Evolutionary conservation across 2,113 vertebrate genomes (phyloP).

Genomic region (Corydoras maculifer): DNA sequence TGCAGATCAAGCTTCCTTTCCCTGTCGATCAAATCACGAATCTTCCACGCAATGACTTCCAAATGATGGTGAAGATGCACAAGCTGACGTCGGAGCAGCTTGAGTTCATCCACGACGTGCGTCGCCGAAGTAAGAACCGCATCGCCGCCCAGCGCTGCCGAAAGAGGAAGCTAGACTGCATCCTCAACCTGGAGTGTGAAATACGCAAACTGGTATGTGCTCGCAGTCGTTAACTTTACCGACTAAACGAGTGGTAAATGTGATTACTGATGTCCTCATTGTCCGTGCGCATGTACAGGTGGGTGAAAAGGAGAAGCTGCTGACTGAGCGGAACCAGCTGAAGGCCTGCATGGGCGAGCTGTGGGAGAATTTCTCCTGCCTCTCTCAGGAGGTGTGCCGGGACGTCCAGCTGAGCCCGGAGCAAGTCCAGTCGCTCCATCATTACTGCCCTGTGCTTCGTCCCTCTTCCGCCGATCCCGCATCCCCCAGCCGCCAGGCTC

Average conservation of each 20-base stretch:
- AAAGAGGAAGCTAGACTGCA: conserved; percentile 98
- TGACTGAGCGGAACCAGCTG: conserved; percentile 94
- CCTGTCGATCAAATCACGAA: conserved; percentile 99
- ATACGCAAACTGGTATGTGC: conserved; percentile 85
- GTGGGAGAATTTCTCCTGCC: conserved; percentile 95
- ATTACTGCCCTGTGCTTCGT: conserved; percentile 89
- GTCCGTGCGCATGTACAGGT: conserved; percentile 65
- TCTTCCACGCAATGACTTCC: conserved; percentile 99
- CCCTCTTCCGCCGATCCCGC: conserved; percentile 61
- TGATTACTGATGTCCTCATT: background rate
- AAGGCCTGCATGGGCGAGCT: conserved; percentile 97
- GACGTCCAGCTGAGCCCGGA: conserved; percentile 92
- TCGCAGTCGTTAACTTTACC: too few relatives aligned
- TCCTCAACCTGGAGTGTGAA: conserved; percentile 97
- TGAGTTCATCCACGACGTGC: conserved; percentile 95
- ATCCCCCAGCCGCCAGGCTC: conserved; percentile 54
- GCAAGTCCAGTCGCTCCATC: conserved; percentile 91
- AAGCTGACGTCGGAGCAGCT: conserved; percentile 97
- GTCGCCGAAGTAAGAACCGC: conserved; percentile 93
- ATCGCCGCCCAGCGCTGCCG: conserved; percentile 98
- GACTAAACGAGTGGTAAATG: too few relatives aligned
- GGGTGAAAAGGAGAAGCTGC: conserved; percentile 92
- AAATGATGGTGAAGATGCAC: conserved; percentile 99
- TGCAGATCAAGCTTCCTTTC: conserved; percentile 96
- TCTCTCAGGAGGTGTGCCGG: conserved; percentile 96